These are phyloP conservation scores for Chiroxiphia lanceolata DNA, from an alignment of 2,797 vertebrate genomes.

Conservation along the genomic window DNA sequence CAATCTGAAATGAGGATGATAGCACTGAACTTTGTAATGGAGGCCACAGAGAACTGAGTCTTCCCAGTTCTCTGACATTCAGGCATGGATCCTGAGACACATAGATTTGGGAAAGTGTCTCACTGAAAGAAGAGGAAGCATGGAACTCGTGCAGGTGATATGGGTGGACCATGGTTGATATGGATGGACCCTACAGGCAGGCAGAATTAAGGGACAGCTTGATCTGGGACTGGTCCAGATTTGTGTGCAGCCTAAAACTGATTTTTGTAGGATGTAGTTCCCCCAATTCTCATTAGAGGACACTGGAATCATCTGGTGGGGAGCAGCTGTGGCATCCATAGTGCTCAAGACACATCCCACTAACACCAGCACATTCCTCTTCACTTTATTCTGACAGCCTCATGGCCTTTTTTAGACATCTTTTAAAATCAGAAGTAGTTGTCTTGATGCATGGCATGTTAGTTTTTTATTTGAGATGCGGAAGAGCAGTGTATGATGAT, in stretches of 20 bases:
- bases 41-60: background rate
- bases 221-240: background rate
- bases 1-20: background rate
- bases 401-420: background rate
- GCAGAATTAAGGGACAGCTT: background rate
- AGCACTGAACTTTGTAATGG: background rate
- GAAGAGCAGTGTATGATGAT: background rate
- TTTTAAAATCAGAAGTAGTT: background rate
- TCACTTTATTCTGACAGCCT: background rate
- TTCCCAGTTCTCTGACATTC: background rate
- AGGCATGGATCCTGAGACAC: background rate
- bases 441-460: rapidly evolving
- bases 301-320: background rate
- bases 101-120: background rate
- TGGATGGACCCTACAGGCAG: background rate
- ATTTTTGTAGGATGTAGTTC: background rate
- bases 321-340: background rate
- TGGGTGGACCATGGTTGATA: rapidly evolving
- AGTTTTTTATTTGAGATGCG: background rate
- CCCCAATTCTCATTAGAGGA: background rate
- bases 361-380: background rate
- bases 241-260: background rate
- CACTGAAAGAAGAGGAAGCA: background rate
- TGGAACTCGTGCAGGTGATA: rapidly evolving
- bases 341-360: background rate